These are phyloP conservation scores for Macrosteles quadrilineatus DNA, from an alignment of 1,140 invertebrate species.

Conservation along the genomic window DNA sequence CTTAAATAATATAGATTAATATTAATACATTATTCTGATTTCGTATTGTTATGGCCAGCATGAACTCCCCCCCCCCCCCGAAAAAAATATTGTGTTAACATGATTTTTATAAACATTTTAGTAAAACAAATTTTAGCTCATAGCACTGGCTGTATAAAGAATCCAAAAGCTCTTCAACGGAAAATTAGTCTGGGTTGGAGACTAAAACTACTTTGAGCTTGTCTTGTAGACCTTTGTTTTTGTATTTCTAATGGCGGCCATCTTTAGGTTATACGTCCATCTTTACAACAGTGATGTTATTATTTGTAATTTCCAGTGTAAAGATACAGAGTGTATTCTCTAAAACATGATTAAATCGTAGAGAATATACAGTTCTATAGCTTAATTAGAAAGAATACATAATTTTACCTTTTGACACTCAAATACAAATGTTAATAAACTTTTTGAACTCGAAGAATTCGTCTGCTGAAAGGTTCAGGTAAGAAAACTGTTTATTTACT, in stretches of 20 bases:
- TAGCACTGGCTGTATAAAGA: too few species aligned
- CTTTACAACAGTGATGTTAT: constrained; percentile 1
- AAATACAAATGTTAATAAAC: constrained; percentile 4
- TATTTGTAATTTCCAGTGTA: not conserved
- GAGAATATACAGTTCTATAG: not conserved
- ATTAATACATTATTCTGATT: too few species aligned
- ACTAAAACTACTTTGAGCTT: constrained; percentile 2
- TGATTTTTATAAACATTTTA: too few species aligned
- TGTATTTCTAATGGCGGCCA: constrained; percentile 30
- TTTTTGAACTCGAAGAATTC: not conserved
- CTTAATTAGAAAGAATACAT: not conserved
- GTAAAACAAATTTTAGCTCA: too few species aligned
- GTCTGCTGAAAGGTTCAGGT: constrained; percentile 29
- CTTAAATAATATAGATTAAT: too few species aligned
- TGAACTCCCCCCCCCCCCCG: too few species aligned
- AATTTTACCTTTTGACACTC: not conserved
- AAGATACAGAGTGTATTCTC: not conserved
- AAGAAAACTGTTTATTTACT: constrained; percentile 29
- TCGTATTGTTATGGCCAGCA: too few species aligned
- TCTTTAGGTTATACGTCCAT: constrained; percentile 25
- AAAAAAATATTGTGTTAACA: too few species aligned
- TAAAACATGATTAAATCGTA: not conserved
- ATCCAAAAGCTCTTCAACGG: constrained; percentile 1
- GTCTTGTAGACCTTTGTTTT: constrained; percentile 24
- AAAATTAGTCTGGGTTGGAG: constrained; percentile 22